Conservation (phyloP, 2,113 vertebrate genomes). For the Eretmochelys imbricata region DNA sequence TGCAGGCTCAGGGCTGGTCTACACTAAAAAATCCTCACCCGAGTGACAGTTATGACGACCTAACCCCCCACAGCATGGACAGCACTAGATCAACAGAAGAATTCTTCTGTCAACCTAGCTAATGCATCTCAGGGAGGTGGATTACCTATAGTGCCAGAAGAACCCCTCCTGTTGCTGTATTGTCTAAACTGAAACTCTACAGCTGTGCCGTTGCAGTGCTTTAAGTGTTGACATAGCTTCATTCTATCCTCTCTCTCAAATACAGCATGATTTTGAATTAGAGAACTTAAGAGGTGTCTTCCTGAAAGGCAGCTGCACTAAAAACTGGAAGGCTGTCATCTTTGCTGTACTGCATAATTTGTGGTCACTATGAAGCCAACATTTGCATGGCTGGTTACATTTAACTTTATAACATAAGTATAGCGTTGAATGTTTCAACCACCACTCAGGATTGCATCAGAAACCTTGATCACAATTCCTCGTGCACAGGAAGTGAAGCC, state of each 20-base stretch:
- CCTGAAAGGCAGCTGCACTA: neutral
- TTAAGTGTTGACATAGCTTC: neutral
- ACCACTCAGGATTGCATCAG: neutral
- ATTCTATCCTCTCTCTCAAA: neutral
- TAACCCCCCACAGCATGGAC: neutral
- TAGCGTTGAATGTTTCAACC: neutral
- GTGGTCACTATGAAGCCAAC: neutral
- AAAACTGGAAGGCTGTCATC: neutral
- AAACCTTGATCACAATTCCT: neutral
- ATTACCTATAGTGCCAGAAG: neutral
- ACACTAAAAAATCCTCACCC: neutral
- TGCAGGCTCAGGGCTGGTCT: neutral
- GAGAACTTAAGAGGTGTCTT: neutral
- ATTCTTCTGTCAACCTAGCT: neutral
- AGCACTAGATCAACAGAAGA: neutral
- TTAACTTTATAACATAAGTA: neutral
- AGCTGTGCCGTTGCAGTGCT: neutral
- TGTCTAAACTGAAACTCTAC: neutral
- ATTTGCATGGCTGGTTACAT: neutral
- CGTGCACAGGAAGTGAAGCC: neutral
- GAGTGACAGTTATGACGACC: too few relatives aligned
- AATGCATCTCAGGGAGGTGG: neutral
- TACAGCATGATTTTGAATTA: neutral
- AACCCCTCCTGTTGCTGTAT: neutral
- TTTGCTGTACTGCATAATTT: neutral